Percentiles rank a stretch among this genome's conserved stretches.
phyloP scores from a whole-genome alignment of 2,888 invertebrate species.

The Fragum whitleyi region DNA sequence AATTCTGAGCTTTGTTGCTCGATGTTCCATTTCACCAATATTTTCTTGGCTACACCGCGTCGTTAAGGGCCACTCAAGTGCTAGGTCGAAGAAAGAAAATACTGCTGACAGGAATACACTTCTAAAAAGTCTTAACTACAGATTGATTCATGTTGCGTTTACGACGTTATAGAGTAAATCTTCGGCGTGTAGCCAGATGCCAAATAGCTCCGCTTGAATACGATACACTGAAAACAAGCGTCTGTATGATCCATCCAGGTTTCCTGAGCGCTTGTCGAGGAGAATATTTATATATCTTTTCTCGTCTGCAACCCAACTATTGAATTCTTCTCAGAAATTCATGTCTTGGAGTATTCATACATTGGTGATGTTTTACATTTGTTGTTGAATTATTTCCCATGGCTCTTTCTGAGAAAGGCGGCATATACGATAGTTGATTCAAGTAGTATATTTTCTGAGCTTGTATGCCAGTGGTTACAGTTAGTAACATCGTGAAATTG shows the following conservation, averaged over 20 bases:
- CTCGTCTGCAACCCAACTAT: neutral
- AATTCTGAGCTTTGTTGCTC: too few relatives aligned
- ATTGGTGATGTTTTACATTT: neutral
- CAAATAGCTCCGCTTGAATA: slow-evolving; percentile 7
- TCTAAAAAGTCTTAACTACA: neutral
- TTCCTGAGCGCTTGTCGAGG: neutral
- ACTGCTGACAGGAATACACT: neutral
- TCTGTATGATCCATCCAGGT: slow-evolving; percentile 6
- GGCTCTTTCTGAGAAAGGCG: neutral
- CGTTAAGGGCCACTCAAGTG: slow-evolving; percentile 9
- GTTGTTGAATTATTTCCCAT: neutral
- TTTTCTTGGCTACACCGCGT: neutral
- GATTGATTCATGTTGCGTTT: too few relatives aligned
- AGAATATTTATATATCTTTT: neutral
- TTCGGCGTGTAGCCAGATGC: slow-evolving; percentile 12
- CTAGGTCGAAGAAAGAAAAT: slow-evolving; percentile 15
- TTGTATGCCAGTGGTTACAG: too few relatives aligned
- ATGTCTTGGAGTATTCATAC: neutral
- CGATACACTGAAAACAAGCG: neutral
- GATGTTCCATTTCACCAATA: neutral
- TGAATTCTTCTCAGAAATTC: neutral
- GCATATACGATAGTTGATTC: too few relatives aligned
- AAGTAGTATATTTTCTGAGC: too few relatives aligned
- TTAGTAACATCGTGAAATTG: too few relatives aligned
- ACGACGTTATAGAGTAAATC: too few relatives aligned